Percentiles rank a stretch among this genome's conserved stretches.
Conservation (phyloP, 2,888 invertebrate genomes). For the Pterostichus madidus region DNA sequence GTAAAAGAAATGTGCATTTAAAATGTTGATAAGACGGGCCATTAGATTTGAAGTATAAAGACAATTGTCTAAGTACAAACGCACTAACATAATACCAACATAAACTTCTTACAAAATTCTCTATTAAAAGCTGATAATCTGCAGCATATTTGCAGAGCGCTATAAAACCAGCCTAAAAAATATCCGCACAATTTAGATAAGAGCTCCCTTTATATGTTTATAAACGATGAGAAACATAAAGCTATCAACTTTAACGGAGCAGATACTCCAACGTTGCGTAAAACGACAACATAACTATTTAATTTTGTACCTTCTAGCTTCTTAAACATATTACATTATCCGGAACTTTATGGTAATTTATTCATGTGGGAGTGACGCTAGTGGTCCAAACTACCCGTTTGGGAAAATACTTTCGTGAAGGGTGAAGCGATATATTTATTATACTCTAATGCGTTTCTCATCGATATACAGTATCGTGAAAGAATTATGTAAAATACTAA, state of each 20-base stretch:
- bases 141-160: background rate
- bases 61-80: background rate
- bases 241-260: slow-evolving; percentile 18
- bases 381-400: slow-evolving; percentile 1
- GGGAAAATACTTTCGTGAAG: slow-evolving; percentile 23
- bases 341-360: slow-evolving; percentile 46
- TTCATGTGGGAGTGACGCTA: slow-evolving; percentile 44
- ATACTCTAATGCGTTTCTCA: no score
- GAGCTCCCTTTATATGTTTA: slow-evolving; percentile 28
- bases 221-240: background rate
- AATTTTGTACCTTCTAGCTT: slow-evolving; percentile 39
- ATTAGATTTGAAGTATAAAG: no score
- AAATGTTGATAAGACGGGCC: no score
- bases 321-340: slow-evolving; percentile 51
- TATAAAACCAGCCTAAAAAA: slow-evolving; percentile 6
- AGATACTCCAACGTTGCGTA: slow-evolving; percentile 18
- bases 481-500: no score
- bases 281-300: slow-evolving; percentile 41
- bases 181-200: slow-evolving; percentile 34
- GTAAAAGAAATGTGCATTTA: background rate
- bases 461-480: no score
- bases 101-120: background rate
- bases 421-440: background rate
- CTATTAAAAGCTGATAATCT: slow-evolving; percentile 18
- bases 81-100: background rate